phyloP scores from a whole-genome alignment of 2,888 invertebrate genomes.

The Torymus auratus region DNA sequence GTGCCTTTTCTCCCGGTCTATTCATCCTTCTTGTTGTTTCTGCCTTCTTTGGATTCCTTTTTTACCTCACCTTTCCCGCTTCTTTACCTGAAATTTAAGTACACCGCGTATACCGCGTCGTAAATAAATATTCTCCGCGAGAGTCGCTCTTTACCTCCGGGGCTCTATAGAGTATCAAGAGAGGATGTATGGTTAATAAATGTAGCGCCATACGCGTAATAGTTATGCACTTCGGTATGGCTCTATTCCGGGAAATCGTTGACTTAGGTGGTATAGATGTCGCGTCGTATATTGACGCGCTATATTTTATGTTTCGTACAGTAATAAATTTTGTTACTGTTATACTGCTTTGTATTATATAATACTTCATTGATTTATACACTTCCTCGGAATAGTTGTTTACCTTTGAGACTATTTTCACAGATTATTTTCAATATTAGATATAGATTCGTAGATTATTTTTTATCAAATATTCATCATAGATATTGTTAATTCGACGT shows the following conservation, averaged over 20 bases:
- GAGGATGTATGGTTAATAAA: slow-evolving; percentile 23
- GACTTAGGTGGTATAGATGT: neutral
- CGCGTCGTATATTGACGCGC: too few relatives aligned
- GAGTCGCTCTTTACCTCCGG: neutral
- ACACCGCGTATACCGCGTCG: neutral
- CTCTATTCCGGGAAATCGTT: slow-evolving; percentile 29
- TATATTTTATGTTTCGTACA: too few relatives aligned
- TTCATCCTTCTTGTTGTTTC: slow-evolving; percentile 7
- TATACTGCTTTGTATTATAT: too few relatives aligned
- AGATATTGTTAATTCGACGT: too few relatives aligned
- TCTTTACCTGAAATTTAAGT: slow-evolving; percentile 43
- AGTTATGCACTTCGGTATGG: neutral
- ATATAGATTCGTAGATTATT: too few relatives aligned
- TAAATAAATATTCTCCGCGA: slow-evolving; percentile 43
- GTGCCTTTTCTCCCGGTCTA: neutral
- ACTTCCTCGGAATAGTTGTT: too few relatives aligned
- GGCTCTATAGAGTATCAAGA: too few relatives aligned
- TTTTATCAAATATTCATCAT: too few relatives aligned
- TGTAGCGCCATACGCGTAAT: neutral
- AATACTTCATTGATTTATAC: too few relatives aligned
- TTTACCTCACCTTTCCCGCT: neutral
- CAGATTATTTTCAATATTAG: too few relatives aligned
- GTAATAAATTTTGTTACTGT: too few relatives aligned
- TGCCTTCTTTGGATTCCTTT: slow-evolving; percentile 10
- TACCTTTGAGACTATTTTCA: too few relatives aligned